These are phyloP conservation scores for Peromyscus attwateri DNA, from an alignment of 2,797 vertebrate species.

Conservation along the genomic window DNA sequence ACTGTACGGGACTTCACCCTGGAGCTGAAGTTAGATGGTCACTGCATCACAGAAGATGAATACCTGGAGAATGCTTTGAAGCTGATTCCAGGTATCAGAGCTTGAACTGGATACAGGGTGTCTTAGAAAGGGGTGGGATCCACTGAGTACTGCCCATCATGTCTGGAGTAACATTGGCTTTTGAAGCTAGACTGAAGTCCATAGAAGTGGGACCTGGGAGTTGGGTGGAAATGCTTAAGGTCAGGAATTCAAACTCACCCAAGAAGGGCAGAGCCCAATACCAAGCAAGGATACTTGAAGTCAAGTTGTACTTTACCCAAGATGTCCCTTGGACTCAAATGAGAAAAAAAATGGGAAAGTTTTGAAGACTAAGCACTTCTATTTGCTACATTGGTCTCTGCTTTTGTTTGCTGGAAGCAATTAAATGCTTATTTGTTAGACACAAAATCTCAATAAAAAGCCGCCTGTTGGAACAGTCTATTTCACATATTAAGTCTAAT, in stretches of 20 bases:
- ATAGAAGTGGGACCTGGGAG: not conserved
- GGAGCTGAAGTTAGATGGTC: slow-evolving; percentile 73
- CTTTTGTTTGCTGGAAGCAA: not conserved
- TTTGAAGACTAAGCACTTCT: not conserved
- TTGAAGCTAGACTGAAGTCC: not conserved
- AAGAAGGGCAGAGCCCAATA: not conserved
- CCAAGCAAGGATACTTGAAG: too few relatives aligned
- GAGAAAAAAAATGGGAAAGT: not conserved
- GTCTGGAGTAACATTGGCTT: not conserved
- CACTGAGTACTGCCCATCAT: not conserved
- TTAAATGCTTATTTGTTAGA: not conserved
- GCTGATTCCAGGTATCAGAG: slow-evolving; percentile 80
- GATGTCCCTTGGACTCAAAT: not conserved
- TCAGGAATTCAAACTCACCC: not conserved
- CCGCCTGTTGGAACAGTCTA: not conserved
- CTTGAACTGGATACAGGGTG: not conserved
- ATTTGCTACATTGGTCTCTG: accelerated
- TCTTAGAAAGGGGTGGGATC: not conserved
- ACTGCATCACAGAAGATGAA: slow-evolving; percentile 82
- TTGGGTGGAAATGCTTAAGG: not conserved
- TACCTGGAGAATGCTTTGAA: slow-evolving; percentile 87
- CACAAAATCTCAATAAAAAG: not conserved
- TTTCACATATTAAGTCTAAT: not conserved
- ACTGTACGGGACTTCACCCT: slow-evolving; percentile 88
- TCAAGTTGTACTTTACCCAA: not conserved